A percentile compares a stretch with the other conserved stretches of the same genome.
Evolutionary conservation across 2,113 vertebrate species (phyloP).

Genomic region (Phyllostomus hastatus): DNA sequence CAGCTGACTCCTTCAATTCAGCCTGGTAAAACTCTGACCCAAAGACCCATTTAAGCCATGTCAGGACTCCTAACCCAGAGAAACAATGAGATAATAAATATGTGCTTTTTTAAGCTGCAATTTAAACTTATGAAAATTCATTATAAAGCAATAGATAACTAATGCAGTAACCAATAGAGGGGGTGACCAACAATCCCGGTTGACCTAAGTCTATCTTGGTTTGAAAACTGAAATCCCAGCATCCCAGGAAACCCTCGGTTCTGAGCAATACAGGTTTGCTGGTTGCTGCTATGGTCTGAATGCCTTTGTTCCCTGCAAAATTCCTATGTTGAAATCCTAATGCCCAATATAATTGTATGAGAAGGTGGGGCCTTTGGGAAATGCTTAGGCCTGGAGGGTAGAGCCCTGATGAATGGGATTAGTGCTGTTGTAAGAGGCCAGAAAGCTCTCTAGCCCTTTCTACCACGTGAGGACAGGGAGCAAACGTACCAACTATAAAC

Average conservation of each 20-base stretch:
- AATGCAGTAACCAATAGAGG: background rate
- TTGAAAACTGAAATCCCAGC: conserved; percentile 12
- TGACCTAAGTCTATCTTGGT: background rate
- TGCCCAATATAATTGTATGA: background rate
- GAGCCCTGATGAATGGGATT: background rate
- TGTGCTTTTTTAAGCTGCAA: background rate
- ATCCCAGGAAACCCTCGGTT: background rate
- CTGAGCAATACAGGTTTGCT: background rate
- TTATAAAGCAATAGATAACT: background rate
- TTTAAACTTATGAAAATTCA: background rate
- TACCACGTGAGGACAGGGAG: background rate
- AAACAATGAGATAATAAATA: background rate
- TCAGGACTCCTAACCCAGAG: background rate
- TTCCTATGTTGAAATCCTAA: background rate
- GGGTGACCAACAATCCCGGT: background rate
- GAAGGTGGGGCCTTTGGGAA: background rate
- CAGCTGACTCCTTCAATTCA: background rate
- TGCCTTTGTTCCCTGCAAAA: background rate
- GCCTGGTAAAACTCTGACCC: background rate
- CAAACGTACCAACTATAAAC: background rate
- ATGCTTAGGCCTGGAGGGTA: background rate
- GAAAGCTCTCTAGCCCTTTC: background rate
- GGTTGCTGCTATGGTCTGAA: background rate
- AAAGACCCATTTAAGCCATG: background rate
- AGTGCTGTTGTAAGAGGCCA: background rate